Evolutionary conservation across 1,140 invertebrate species (phyloP).

Genomic region (Gonatopus flavifemur): DNA sequence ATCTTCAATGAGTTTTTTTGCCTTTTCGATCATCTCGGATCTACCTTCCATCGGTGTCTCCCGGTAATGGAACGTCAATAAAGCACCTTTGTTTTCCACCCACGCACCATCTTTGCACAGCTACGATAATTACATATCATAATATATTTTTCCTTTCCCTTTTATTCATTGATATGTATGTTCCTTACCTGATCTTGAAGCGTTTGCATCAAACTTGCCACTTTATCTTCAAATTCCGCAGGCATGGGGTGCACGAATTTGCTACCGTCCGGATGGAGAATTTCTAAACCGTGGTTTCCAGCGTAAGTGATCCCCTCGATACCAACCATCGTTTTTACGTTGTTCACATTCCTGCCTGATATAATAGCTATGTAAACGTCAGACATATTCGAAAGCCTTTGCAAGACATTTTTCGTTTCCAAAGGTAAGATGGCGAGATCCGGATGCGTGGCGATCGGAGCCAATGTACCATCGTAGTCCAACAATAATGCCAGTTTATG

Average conservation of each 20-base stretch:
- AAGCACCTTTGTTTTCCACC: slow-evolving; percentile 88
- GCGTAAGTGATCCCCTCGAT: slow-evolving; percentile 89
- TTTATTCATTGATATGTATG: neutral
- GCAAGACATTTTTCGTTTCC: slow-evolving; percentile 82
- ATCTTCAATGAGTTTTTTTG: slow-evolving; percentile 70
- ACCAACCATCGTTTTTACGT: slow-evolving; percentile 88
- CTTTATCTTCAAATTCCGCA: slow-evolving; percentile 79
- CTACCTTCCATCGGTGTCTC: slow-evolving; percentile 73
- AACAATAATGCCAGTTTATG: slow-evolving; percentile 82
- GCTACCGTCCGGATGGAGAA: slow-evolving; percentile 85
- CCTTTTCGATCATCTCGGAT: slow-evolving; percentile 67
- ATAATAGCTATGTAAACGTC: slow-evolving; percentile 88
- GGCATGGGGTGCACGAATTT: slow-evolving; percentile 91
- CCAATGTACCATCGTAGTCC: slow-evolving; percentile 88
- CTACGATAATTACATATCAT: slow-evolving; percentile 40
- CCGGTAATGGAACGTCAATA: slow-evolving; percentile 86
- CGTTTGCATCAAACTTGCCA: slow-evolving; percentile 73
- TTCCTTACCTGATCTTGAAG: slow-evolving; percentile 75
- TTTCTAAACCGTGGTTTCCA: slow-evolving; percentile 87
- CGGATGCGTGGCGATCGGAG: slow-evolving; percentile 85
- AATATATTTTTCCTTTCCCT: neutral
- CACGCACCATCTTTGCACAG: slow-evolving; percentile 84
- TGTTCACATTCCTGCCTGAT: slow-evolving; percentile 82
- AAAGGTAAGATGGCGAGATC: slow-evolving; percentile 81
- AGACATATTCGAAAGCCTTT: slow-evolving; percentile 81